Base-by-base conservation (phyloP, 2,113 vertebrate species). In the Hiodon alosoides region DNA sequence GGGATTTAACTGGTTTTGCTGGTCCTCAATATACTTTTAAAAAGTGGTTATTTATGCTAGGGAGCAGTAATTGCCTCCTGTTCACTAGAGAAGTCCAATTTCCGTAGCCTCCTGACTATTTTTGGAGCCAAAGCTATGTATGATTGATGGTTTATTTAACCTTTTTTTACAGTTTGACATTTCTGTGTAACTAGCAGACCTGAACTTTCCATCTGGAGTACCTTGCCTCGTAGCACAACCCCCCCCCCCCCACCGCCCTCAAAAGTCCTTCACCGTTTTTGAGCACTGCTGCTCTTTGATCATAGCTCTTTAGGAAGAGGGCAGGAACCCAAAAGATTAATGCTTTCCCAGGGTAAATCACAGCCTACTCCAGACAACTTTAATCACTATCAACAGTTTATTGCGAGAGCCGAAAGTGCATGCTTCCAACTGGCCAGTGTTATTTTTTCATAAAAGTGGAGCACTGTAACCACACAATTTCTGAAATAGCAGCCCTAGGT, bases 141-240 rank as follows among this genome's bases (percentile, higher is more conserved):
- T 88, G 86, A 93, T 80, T 82, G 82, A 92, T 84, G 84, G 75
- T 72, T 89, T 86, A 78, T 82, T 81, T 83, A 85, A 79, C 53
- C 68, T 62, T 50, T 84, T 88, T 88, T 88, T 83, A 86, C 82
- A 88, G 85, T 69, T 79, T 77, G 80, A 85, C 87, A 90, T 91
- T 91, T 92, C 83, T 79, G 79, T 86, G 86, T 90, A 85, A 91
- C 83, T 88, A 84, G 84, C 75, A 76, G 78, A 70, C 84, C 76
- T 85, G 86, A 89, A 87, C 83, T 89, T 88, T 90, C 82, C 77
- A 82, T 86, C 79, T 87, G 84, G 78, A 70, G 31, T 61, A 78
- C 74, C 52, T 57, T 31, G 71, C 72, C 80, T 79, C 76, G 69
- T 73, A 60, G 7, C 13, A 31, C 31, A 71, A 10, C 64, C 79